phyloP scores from a whole-genome alignment of 2,888 invertebrate species.

The Drosophila merina region DNA sequence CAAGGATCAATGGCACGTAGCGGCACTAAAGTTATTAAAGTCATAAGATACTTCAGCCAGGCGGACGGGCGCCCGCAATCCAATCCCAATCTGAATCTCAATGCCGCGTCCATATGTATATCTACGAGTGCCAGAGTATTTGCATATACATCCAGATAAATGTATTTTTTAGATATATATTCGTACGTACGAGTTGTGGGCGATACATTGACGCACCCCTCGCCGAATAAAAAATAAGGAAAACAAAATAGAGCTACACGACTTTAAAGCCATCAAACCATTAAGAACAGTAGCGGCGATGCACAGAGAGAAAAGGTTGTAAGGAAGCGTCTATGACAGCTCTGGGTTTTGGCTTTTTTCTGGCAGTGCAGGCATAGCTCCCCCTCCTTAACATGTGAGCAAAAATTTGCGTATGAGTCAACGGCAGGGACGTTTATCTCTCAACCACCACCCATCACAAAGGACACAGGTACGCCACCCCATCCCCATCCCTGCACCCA shows the following conservation, averaged over 20 bases:
- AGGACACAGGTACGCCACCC: conserved; percentile 60
- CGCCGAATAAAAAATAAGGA: conserved; percentile 1
- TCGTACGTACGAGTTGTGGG: background rate
- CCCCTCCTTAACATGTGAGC: conserved; percentile 56
- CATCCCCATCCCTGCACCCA: conserved; percentile 14
- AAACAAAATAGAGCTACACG: conserved; percentile 33
- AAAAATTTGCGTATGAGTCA: conserved; percentile 77
- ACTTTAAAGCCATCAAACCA: conserved; percentile 77
- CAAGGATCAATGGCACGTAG: conserved; percentile 76
- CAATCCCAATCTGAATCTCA: conserved; percentile 46
- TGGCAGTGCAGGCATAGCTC: background rate
- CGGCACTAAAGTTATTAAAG: conserved; percentile 78
- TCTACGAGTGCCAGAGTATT: background rate
- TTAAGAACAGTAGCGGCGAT: conserved; percentile 56
- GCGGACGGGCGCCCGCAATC: conserved; percentile 52
- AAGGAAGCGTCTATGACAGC: too few relatives aligned
- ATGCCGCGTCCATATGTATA: conserved; percentile 61
- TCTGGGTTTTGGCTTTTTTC: too few relatives aligned
- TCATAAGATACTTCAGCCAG: conserved; percentile 62
- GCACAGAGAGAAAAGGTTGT: background rate
- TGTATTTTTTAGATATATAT: conserved; percentile 6
- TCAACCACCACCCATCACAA: conserved; percentile 57
- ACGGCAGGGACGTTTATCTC: conserved; percentile 66
- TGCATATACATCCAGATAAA: conserved; percentile 17
- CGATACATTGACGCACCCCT: conserved; percentile 63